Evolutionary conservation across 2,888 invertebrate species (phyloP).

Genomic region (Leptinotarsa haldemani): DNA sequence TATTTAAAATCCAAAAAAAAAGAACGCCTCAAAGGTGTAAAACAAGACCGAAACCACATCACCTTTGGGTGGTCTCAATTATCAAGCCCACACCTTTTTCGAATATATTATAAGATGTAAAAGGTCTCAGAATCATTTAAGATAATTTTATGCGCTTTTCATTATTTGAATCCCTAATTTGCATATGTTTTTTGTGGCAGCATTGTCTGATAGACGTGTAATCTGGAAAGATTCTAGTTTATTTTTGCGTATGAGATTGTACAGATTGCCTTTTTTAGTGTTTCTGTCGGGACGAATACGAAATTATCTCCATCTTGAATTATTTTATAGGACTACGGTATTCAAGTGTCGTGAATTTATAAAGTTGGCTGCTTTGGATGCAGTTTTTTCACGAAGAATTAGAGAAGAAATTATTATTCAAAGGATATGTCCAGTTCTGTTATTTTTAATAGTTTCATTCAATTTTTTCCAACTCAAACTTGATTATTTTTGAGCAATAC

Average conservation of each 20-base stretch:
- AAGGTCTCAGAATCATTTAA: constrained; percentile 36
- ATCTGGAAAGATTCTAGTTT: constrained; percentile 5
- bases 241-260: constrained; percentile 14
- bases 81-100: constrained; percentile 39
- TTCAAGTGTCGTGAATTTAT: neutral
- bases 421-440: no score
- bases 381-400: neutral
- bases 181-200: constrained; percentile 18
- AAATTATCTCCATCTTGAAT: constrained; percentile 2
- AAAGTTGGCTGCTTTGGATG: neutral
- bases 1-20: constrained; percentile 34
- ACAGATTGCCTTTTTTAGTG: neutral
- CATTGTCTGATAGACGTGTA: constrained; percentile 16
- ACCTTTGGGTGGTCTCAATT: constrained; percentile 40
- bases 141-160: constrained; percentile 42
- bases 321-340: neutral
- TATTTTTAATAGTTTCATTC: no score
- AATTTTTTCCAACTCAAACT: no score
- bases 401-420: neutral
- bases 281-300: neutral
- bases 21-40: constrained; percentile 33
- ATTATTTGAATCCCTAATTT: constrained; percentile 29
- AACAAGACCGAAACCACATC: constrained; percentile 37
- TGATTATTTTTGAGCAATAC: no score
- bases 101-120: constrained; percentile 40